phyloP scores from a whole-genome alignment of 1,140 invertebrate species.

The Listronotus oregonensis region DNA sequence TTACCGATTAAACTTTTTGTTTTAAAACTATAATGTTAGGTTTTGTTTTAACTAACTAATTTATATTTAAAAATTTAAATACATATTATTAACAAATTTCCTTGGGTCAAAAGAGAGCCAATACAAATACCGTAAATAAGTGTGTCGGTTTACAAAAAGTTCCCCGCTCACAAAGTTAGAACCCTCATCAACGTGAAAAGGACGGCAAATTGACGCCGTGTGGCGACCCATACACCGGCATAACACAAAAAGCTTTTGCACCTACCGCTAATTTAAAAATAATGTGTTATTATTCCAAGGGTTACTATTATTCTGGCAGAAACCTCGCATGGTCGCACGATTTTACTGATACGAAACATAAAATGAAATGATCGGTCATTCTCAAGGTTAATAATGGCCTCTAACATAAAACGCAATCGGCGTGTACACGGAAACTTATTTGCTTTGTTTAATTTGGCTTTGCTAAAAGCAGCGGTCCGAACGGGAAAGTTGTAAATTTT shows the following conservation, averaged over 20 bases:
- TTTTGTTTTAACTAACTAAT: no score
- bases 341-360: constrained; percentile 41
- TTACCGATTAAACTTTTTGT: no score
- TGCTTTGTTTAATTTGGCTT: constrained; percentile 24
- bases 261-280: constrained; percentile 8
- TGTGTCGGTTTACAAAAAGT: no score
- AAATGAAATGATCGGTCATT: constrained; percentile 50
- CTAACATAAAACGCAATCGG: constrained; percentile 39
- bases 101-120: no score
- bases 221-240: no score
- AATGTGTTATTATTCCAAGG: constrained; percentile 6
- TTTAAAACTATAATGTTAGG: no score
- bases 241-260: not conserved
- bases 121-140: no score
- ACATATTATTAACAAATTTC: no score
- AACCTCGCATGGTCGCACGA: constrained; percentile 36
- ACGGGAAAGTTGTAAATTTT: not conserved
- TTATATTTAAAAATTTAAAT: no score
- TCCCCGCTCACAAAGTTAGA: no score
- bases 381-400: constrained; percentile 45
- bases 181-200: no score
- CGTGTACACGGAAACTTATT: constrained; percentile 39
- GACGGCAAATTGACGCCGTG: no score
- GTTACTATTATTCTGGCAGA: constrained; percentile 3
- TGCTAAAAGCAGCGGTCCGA: not conserved